Evolutionary conservation across 1,140 invertebrate species (phyloP).

Genomic region (Metaphire vulgaris): DNA sequence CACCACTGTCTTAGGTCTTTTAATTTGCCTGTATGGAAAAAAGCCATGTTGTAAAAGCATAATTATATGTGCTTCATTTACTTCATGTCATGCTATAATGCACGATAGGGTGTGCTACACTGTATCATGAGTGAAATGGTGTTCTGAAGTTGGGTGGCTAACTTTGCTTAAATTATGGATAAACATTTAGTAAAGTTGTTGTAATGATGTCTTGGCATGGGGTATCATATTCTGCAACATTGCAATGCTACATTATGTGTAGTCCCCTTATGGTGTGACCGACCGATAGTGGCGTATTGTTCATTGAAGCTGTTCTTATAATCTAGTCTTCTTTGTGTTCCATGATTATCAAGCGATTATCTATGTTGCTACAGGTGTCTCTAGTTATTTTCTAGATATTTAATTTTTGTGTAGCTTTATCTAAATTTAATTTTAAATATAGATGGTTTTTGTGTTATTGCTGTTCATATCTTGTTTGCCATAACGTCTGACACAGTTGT

Average conservation of each 20-base stretch:
- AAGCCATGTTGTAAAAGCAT: too few relatives aligned
- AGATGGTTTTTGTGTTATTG: not conserved
- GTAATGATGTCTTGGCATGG: not conserved
- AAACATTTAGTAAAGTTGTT: not conserved
- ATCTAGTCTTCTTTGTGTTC: not conserved
- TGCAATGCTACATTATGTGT: constrained; percentile 3
- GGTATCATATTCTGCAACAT: too few relatives aligned
- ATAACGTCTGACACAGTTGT: not conserved
- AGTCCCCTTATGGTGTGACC: too few relatives aligned
- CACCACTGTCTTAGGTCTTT: too few relatives aligned
- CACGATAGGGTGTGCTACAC: too few relatives aligned
- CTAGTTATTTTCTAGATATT: not conserved
- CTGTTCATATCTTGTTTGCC: not conserved
- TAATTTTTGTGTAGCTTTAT: not conserved
- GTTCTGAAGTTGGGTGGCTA: too few relatives aligned
- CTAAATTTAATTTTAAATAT: not conserved
- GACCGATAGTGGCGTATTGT: not conserved
- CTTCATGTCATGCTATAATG: too few relatives aligned
- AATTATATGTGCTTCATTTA: too few relatives aligned
- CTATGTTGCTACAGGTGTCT: not conserved
- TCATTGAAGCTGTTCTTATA: too few relatives aligned
- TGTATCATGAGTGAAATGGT: too few relatives aligned
- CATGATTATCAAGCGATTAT: not conserved
- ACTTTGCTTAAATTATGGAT: not conserved
- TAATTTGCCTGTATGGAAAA: too few relatives aligned